These are phyloP conservation scores for Holacanthus passer DNA, from an alignment of 2,113 vertebrate species.

Conservation along the genomic window DNA sequence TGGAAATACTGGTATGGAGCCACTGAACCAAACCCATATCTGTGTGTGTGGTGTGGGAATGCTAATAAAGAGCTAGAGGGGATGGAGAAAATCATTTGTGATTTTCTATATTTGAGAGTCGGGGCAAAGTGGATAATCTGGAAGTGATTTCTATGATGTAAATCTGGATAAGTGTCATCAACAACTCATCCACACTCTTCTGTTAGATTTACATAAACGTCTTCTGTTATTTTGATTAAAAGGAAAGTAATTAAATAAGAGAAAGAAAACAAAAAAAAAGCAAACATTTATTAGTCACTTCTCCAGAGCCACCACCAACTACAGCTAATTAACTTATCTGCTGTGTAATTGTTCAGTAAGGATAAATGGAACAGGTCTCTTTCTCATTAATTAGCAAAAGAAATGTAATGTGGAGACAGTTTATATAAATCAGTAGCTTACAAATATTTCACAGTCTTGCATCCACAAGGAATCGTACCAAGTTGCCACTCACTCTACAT, in stretches of 20 bases:
- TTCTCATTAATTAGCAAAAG: constrained; percentile 43
- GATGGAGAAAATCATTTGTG: constrained; percentile 7
- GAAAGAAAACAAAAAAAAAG: no score
- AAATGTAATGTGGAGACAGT: constrained; percentile 38
- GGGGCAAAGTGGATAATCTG: constrained; percentile 6
- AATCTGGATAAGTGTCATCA: constrained; percentile 14
- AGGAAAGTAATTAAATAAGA: constrained; percentile 57
- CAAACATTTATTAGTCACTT: constrained; percentile 58
- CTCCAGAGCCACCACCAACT: constrained; percentile 44
- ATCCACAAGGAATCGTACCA: constrained; percentile 17
- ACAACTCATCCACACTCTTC: background rate
- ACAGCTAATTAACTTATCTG: constrained; percentile 71
- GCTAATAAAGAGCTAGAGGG: constrained; percentile 31
- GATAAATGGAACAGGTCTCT: constrained; percentile 31
- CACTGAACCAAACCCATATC: constrained; percentile 52
- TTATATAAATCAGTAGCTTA: constrained; percentile 46
- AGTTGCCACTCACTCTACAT: constrained; percentile 5
- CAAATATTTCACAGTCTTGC: constrained; percentile 33
- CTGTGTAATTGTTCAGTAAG: constrained; percentile 62
- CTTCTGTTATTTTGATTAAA: constrained; percentile 40
- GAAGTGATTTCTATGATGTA: constrained; percentile 8
- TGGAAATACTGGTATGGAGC: constrained; percentile 55
- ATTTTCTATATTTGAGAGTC: constrained; percentile 6
- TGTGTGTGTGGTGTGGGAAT: constrained; percentile 22
- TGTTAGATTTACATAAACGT: constrained; percentile 24